A percentile compares a stretch with the other conserved stretches of the same genome.
These are phyloP conservation scores for Perizoma flavofasciatum DNA, from an alignment of 2,888 invertebrate genomes.

Conservation along the genomic window DNA sequence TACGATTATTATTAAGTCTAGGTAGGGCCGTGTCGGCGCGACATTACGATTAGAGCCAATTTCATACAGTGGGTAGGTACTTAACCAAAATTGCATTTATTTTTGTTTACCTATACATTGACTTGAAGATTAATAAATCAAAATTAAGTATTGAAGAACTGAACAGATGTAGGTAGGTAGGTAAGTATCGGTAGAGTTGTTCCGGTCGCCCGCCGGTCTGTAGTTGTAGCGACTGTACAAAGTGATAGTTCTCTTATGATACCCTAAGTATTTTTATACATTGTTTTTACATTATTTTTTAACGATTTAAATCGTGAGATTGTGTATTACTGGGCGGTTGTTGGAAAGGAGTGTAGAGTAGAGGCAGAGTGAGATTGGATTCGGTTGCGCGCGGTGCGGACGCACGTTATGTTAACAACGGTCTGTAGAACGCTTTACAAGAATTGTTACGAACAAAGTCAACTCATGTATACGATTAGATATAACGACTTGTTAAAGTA, in stretches of 20 bases:
- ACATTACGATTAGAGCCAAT: conserved; percentile 44
- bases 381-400: conserved; percentile 57
- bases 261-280: conserved; percentile 82
- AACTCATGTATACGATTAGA: conserved; percentile 77
- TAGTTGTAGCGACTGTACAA: conserved; percentile 78
- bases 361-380: conserved; percentile 45
- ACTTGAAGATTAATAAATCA: conserved; percentile 3
- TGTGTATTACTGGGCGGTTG: conserved; percentile 69
- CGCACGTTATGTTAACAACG: conserved; percentile 59
- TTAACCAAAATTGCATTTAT: conserved; percentile 8
- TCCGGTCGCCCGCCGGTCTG: conserved; percentile 62
- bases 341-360: conserved; percentile 47
- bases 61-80: conserved; percentile 3
- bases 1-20: conserved; percentile 68
- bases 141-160: conserved; percentile 2
- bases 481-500: conserved; percentile 72
- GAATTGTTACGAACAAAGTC: conserved; percentile 58
- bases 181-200: conserved; percentile 59
- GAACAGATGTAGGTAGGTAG: conserved; percentile 1
- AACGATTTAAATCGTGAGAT: conserved; percentile 77
- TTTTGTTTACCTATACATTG: conserved; percentile 5
- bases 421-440: conserved; percentile 48
- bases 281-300: conserved; percentile 82
- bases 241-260: conserved; percentile 84
- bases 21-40: conserved; percentile 57